A percentile compares a stretch with the other conserved stretches of the same genome.
Conservation (phyloP, 2,797 vertebrate genomes). For the Eulemur albifrons region DNA sequence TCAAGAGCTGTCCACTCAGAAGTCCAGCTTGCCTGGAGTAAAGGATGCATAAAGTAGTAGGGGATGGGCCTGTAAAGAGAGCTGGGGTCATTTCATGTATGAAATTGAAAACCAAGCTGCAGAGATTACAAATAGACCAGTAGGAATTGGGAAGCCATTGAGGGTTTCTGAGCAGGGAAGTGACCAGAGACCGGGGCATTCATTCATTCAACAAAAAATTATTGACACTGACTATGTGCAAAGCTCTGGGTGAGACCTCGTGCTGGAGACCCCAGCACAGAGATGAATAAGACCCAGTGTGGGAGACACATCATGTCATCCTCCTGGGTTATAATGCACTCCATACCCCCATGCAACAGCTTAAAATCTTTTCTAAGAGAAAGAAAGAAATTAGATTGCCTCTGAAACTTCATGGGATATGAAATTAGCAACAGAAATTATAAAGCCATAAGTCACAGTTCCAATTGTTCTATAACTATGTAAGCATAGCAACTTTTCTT, state of each 20-base stretch:
- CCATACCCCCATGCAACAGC: neutral
- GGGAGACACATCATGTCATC: neutral
- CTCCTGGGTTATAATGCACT: neutral
- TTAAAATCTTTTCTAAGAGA: neutral
- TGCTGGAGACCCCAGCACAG: neutral
- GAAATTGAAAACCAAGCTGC: neutral
- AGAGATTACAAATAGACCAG: neutral
- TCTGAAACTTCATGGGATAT: neutral
- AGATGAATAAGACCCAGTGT: neutral
- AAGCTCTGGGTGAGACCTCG: neutral
- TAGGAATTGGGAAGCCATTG: neutral
- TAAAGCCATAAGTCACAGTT: neutral
- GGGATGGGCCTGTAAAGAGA: neutral
- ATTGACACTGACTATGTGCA: neutral
- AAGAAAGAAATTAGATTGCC: slow-evolving; percentile 17
- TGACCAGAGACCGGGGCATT: neutral
- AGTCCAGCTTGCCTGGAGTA: neutral
- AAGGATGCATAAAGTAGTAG: neutral
- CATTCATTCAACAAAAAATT: neutral
- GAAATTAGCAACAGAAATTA: slow-evolving; percentile 16
- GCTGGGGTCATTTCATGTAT: neutral
- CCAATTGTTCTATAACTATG: neutral
- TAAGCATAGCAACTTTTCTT: slow-evolving; percentile 20
- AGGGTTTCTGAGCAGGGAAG: neutral
- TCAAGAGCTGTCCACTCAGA: neutral